A percentile compares a stretch with the other conserved stretches of the same genome.
Conservation (phyloP, 2,113 vertebrate species). For the Hippopotamus amphibius region DNA sequence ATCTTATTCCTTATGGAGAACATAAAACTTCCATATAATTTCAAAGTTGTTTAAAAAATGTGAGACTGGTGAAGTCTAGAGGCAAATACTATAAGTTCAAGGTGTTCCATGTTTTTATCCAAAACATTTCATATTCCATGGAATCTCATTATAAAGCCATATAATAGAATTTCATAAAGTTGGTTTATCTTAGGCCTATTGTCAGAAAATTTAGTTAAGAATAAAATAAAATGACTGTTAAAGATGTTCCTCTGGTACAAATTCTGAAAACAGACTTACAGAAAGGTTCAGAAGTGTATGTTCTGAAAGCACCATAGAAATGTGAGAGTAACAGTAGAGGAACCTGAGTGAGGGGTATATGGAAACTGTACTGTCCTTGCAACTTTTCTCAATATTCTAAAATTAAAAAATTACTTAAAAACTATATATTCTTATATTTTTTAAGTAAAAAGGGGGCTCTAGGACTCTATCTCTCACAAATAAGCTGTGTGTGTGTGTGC, state of each 20-base stretch:
- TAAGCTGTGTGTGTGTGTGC: neutral
- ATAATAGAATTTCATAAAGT: neutral
- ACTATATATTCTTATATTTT: neutral
- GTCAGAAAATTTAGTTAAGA: neutral
- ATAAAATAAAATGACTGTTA: neutral
- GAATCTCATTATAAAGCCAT: neutral
- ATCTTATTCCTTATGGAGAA: conserved; percentile 6
- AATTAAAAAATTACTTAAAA: conserved; percentile 5
- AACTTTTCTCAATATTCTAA: neutral
- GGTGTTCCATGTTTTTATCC: conserved; percentile 22
- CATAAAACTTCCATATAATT: conserved; percentile 14
- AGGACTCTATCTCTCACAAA: neutral
- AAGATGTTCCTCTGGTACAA: neutral
- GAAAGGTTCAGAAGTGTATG: neutral
- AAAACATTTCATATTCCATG: neutral
- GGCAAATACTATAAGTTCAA: neutral
- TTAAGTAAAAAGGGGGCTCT: neutral
- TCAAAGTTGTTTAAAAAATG: conserved; percentile 12
- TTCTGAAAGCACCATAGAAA: neutral
- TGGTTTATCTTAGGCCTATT: neutral
- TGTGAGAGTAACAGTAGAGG: neutral
- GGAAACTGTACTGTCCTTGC: neutral
- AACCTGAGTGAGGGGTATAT: neutral
- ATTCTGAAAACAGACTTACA: neutral
- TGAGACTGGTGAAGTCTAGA: neutral